Evolutionary conservation across 2,888 invertebrate genomes (phyloP), one percentile per base, ranked within the genome.

Genomic region (Teinopalpus imperialis): DNA sequence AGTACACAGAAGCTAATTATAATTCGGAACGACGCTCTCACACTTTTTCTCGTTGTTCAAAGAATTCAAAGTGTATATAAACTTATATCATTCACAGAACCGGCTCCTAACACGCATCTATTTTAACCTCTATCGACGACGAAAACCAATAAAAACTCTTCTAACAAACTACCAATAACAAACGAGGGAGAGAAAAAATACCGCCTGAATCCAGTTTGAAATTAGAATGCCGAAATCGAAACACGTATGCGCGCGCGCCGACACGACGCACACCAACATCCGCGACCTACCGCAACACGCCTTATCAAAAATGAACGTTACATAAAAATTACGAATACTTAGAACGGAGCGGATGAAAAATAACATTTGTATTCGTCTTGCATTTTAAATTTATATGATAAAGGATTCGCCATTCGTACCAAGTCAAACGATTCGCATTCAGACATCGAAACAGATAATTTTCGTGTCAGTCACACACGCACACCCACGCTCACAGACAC

Each of bases 381-480:
- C 59, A 53, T 53, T 49, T 49, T 56, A 65, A 71, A 74, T 70
- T 66, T 62, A 63, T 66, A 61, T 62, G 59, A 76, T 74, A 77
- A 74, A 44, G 75, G 79, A 74, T 71, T 74, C 72, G 20, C 23
- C 20, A 30, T 30, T 20, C 39, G 32, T 45, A 45, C 32, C 20
- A 10, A 32, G 40, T 7, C 32, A 21, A 37, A 44, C 69, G 63
- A 64, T 82, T 81, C 63, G 63, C 69, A 81, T 81, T 74, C 77
- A 69, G 54, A 46, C 66, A 69, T 64, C 69, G 57, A 66, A 66
- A 73, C 74, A 76, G 74, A 81, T 77, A 77, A 73, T 81, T 81
- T 80, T 81, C 68, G 78, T 74, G 67, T 67, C 79, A 63, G 67
- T 67, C 79, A 63, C 80, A 80, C 81, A 80, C 77, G 63, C 64